Base-by-base conservation (phyloP, 2,113 vertebrate genomes). In the Tursiops truncatus region DNA sequence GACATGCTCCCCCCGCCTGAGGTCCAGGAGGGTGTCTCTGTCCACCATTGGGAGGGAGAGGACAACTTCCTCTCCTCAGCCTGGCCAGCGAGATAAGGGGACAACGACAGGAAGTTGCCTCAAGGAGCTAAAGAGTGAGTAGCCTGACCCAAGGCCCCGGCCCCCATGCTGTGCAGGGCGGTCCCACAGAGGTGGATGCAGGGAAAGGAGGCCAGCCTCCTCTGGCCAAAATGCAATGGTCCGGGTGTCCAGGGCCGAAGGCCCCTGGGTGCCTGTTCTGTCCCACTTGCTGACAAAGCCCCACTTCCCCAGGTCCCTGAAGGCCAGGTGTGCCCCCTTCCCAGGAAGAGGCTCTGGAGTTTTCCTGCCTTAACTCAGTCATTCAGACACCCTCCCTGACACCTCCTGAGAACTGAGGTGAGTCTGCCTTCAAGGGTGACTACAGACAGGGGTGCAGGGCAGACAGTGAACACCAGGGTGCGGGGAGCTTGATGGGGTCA, bases 101-200 rank as follows among this genome's bases (percentile, higher is more conserved):
- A 70, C 88, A 74, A 96, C 87, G 94, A 90, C 95, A 92, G 97
- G 97, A 97, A 98, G 95, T 96, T 96, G 97, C 94, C 90, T 97
- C 88, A 94, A 91, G 95, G 50, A 60, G 93, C 91, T 65, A 74
- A 74, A 33, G 77, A 73, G 84, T 23, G 33, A 67, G 95, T 26
- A 79, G 94, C 90, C 31, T 2, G 74, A 50, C 74, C 60, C 14
- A 14, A 13, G 67, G 76, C 26, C 68, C 53, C 68, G 28, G 28
- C 44, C 67, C 23, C 82, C 13, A 11, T 5, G 18, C 81, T 20
- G 31, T 14, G 56, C 73, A 38, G 33, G 74, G 33, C 8, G 1
- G 11, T 38, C 87, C 47, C 17, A 33, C 3, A 38, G 81, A 82
- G n/a, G 63, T 28, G 33, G 58, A 15, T 11, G 38, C 13, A 0